Base-by-base conservation (phyloP, 1,140 invertebrate genomes). In the Drosophila takahashii region DNA sequence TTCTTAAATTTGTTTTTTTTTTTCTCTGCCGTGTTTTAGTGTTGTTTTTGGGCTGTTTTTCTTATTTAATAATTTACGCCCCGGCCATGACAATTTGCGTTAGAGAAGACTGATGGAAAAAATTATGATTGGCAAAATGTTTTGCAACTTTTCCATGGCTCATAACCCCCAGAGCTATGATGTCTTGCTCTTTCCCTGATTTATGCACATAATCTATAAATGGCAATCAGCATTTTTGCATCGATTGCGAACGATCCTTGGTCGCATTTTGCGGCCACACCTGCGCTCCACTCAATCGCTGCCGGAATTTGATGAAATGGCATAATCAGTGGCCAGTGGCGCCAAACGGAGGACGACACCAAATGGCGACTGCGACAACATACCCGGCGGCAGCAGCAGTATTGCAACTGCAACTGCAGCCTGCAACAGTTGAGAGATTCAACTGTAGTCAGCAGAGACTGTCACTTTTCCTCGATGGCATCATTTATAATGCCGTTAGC, bases 401-500 rank as follows among this genome's bases (percentile, higher is more conserved):
- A 29, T 60, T 42, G 65, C 62, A 69, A 54, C 15, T 32, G 58
- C 62, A 69, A 54, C 15, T 32, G 58, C 64, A 61, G 42, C 62
- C 16, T 67, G 62, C 61, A 72, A 67, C 64, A 65, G 64, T 65
- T 52, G 64, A 65, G 64, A 67, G 44, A 36, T 18, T 51, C 26
- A 42, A 48, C 39, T 50, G 50, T 50, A 50, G 51, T 39, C 65
- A 16, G 0, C 41, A 60, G 53, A 58, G 69, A 87, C 81, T 78
- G 83, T 86, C 81, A 87, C 83, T 87, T 85, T 87, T 87, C 54
- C 79, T 59, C 71, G 47, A 71, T 66, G 75, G 75, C 79, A 81
- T 87, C 83, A 83, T 86, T 87, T 86, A 86, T 87, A 87, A 76
- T 79, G 83, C 83, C 79, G 83, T 87, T 73, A 77, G 84, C 75